A percentile compares a stretch with the other conserved stretches of the same genome.
These are phyloP conservation scores for Watsonalla cultraria DNA, from an alignment of 2,888 invertebrate species.

Conservation along the genomic window DNA sequence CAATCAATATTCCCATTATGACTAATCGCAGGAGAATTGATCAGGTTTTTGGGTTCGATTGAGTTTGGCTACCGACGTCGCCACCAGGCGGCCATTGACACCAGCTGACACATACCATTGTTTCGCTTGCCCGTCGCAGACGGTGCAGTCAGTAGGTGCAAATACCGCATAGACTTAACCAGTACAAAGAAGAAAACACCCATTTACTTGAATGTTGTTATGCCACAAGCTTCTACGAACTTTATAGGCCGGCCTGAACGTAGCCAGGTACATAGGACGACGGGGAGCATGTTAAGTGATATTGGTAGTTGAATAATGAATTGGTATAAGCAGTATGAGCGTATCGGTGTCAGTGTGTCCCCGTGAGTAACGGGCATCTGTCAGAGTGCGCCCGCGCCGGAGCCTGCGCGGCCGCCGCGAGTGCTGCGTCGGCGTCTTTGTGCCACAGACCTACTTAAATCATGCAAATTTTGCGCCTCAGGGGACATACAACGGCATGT, in stretches of 20 bases:
- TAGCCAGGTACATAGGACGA: constrained; percentile 2
- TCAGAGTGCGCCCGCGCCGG: constrained; percentile 43
- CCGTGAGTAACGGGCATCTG: constrained; percentile 56
- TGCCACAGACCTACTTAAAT: constrained; percentile 48
- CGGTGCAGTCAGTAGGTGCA: background rate
- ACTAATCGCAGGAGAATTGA: constrained; percentile 37
- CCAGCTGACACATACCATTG: constrained; percentile 29
- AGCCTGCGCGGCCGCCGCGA: constrained; percentile 6
- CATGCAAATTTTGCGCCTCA: constrained; percentile 41
- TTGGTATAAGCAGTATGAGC: constrained; percentile 40
- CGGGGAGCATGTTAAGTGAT: constrained; percentile 24
- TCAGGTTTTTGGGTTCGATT: constrained; percentile 37
- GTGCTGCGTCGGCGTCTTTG: constrained; percentile 17
- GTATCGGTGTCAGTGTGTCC: constrained; percentile 67
- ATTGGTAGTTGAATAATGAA: constrained; percentile 38
- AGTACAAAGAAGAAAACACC: background rate
- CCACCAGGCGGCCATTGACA: constrained; percentile 48
- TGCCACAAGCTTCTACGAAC: background rate
- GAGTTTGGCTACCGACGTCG: constrained; percentile 15
- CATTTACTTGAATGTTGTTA: too few species aligned
- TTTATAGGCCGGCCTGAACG: background rate
- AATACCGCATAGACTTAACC: background rate
- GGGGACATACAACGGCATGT: constrained; percentile 29
- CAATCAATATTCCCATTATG: constrained; percentile 13
- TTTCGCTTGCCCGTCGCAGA: constrained; percentile 18